These are phyloP conservation scores for Cyprinella venusta DNA, from an alignment of 2,797 vertebrate species.

Conservation along the genomic window DNA sequence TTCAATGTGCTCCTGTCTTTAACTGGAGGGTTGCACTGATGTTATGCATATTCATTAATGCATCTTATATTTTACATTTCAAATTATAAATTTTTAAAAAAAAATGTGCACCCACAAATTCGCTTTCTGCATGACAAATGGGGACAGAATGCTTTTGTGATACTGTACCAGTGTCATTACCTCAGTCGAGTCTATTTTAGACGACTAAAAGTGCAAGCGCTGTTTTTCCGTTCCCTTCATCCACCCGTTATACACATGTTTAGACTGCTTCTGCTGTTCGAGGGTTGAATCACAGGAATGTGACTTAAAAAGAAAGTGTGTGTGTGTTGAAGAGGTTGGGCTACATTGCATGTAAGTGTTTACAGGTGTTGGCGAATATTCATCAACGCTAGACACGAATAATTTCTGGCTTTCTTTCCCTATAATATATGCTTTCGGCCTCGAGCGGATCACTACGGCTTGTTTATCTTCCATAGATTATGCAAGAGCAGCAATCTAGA, in stretches of 20 bases:
- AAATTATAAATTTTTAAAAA: background rate
- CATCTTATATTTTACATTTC: too few species aligned
- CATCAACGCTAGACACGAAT: constrained; percentile 72
- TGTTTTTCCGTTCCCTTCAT: constrained; percentile 69
- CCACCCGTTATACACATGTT: constrained; percentile 72
- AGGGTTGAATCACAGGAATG: constrained; percentile 77
- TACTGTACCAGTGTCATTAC: constrained; percentile 62
- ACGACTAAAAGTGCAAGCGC: constrained; percentile 69
- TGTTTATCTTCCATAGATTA: constrained; percentile 52
- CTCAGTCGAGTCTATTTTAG: constrained; percentile 64
- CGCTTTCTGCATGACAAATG: background rate
- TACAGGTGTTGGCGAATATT: constrained; percentile 82
- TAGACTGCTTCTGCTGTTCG: constrained; percentile 78
- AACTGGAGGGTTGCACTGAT: background rate
- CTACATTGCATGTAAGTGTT: constrained; percentile 78
- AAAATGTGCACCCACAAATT: background rate
- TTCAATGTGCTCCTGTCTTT: background rate
- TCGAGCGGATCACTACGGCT: constrained; percentile 62
- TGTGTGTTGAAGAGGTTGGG: constrained; percentile 71
- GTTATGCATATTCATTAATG: background rate
- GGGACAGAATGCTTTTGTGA: constrained; percentile 44
- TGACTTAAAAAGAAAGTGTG: constrained; percentile 74
- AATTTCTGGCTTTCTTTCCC: constrained; percentile 68
- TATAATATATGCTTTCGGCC: constrained; percentile 71
- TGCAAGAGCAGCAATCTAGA: constrained; percentile 38